A percentile compares a stretch with the other conserved stretches of the same genome.
Evolutionary conservation across 2,797 vertebrate genomes (phyloP).

Genomic region (Salarias fasciatus): DNA sequence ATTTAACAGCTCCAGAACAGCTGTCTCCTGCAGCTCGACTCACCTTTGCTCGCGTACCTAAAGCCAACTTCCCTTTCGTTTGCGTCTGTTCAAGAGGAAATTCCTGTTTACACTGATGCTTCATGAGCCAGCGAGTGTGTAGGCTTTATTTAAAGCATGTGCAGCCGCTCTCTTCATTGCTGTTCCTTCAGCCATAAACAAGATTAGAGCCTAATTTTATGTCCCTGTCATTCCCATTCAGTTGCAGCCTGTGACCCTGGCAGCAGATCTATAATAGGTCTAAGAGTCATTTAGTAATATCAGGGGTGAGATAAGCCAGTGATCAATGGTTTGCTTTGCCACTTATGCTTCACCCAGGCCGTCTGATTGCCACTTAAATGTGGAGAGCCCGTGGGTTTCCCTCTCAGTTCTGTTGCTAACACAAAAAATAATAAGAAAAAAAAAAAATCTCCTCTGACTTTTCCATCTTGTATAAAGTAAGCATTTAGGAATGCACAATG

Average conservation of each 20-base stretch:
- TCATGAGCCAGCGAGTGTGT: neutral
- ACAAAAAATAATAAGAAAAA: conserved; percentile 2
- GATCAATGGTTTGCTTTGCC: conserved; percentile 48
- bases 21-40: neutral
- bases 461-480: conserved; percentile 33
- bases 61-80: conserved; percentile 5
- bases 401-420: conserved; percentile 13
- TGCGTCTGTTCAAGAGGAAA: conserved; percentile 2
- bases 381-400: conserved; percentile 11
- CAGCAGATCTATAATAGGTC: conserved; percentile 45
- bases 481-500: conserved; percentile 35
- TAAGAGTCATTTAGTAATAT: conserved; percentile 43
- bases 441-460: neutral
- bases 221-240: conserved; percentile 43
- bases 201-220: conserved; percentile 28
- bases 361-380: conserved; percentile 53
- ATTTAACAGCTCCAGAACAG: conserved; percentile 4
- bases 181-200: conserved; percentile 16
- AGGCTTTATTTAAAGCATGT: conserved; percentile 9
- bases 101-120: neutral
- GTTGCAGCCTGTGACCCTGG: conserved; percentile 16
- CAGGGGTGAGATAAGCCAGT: conserved; percentile 48
- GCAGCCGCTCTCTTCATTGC: conserved; percentile 4
- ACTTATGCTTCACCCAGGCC: conserved; percentile 40
- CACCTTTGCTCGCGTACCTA: neutral